These are phyloP conservation scores for Lathronympha strigana DNA, from an alignment of 2,888 invertebrate species.

Conservation along the genomic window DNA sequence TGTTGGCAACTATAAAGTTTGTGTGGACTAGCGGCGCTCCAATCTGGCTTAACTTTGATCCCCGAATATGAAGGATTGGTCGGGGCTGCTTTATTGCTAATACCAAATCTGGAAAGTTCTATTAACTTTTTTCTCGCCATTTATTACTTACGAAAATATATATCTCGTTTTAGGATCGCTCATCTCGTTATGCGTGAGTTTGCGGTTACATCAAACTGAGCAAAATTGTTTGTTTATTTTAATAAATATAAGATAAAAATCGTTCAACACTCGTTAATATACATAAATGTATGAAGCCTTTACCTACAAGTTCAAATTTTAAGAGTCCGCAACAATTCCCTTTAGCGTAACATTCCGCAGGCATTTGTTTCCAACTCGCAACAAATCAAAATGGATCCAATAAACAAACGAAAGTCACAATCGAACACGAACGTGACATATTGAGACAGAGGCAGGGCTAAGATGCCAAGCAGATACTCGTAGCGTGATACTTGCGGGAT, in stretches of 20 bases:
- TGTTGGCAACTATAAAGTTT: neutral
- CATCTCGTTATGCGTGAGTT: too few relatives aligned
- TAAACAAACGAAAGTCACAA: constrained; percentile 32
- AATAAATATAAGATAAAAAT: too few relatives aligned
- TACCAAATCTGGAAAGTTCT: neutral
- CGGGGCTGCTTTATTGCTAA: constrained; percentile 31
- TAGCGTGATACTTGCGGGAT: too few relatives aligned
- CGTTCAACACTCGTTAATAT: too few relatives aligned
- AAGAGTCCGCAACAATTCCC: neutral
- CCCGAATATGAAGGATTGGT: constrained; percentile 41
- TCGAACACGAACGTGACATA: constrained; percentile 37
- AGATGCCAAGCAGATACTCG: too few relatives aligned
- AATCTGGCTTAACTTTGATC: constrained; percentile 42
- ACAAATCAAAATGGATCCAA: constrained; percentile 32
- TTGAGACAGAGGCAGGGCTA: too few relatives aligned
- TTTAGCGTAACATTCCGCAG: constrained; percentile 1
- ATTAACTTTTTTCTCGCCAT: neutral
- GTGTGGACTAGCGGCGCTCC: constrained; percentile 25
- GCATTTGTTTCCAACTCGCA: constrained; percentile 25
- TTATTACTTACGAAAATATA: too few relatives aligned
- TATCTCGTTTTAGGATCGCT: too few relatives aligned
- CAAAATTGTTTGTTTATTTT: too few relatives aligned
- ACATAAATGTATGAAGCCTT: too few relatives aligned
- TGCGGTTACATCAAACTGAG: too few relatives aligned
- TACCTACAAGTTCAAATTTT: neutral